Evolutionary conservation across 2,797 vertebrate genomes (phyloP).

Genomic region (Acanthurus tractus): DNA sequence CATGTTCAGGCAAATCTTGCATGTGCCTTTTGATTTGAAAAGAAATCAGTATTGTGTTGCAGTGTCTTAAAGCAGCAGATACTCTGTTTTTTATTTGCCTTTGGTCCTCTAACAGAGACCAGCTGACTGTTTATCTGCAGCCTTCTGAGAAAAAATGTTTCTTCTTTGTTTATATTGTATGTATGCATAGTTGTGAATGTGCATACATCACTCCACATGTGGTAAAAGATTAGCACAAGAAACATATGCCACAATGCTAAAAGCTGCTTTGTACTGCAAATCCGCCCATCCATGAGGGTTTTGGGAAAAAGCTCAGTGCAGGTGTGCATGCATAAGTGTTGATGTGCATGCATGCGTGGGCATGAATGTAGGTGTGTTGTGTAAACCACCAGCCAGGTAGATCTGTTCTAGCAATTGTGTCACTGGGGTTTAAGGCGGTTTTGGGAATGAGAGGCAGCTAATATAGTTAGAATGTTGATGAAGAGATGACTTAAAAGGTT

Average conservation of each 20-base stretch:
- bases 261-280: neutral
- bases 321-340: neutral
- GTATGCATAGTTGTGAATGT: neutral
- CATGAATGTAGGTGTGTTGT: neutral
- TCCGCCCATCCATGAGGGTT: neutral
- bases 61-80: constrained; percentile 24
- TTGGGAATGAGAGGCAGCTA: no score
- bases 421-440: no score
- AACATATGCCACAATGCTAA: neutral
- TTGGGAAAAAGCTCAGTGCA: neutral
- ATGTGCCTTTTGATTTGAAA: constrained; percentile 16
- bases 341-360: neutral
- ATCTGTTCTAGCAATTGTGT: no score
- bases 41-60: constrained; percentile 28
- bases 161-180: neutral
- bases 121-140: constrained; percentile 28
- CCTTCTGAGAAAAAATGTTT: constrained; percentile 2
- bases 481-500: no score
- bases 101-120: constrained; percentile 13
- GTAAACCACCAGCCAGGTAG: neutral
- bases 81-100: constrained; percentile 29
- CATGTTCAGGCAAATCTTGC: constrained; percentile 20
- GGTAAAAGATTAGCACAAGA: neutral
- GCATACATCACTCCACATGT: neutral
- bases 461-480: neutral